Percentiles rank a stretch among this genome's conserved stretches.
Evolutionary conservation across 2,113 vertebrate species (phyloP).

Genomic region (Ia io): DNA sequence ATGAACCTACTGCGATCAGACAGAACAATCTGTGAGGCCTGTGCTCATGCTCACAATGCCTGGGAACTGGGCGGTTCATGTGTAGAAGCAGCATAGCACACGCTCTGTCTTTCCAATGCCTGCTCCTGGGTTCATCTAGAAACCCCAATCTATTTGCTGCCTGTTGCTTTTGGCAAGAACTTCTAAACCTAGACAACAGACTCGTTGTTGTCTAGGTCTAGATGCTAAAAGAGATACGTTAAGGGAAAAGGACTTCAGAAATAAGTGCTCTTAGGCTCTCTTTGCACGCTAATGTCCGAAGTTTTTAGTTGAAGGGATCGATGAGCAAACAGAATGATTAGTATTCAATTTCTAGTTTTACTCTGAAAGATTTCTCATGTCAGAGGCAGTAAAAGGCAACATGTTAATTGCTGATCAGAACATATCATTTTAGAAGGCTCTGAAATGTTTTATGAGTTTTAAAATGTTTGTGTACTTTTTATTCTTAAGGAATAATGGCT

Average conservation of each 20-base stretch:
- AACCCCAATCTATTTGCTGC: neutral
- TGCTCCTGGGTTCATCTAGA: neutral
- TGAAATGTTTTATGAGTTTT: slow-evolving; percentile 31
- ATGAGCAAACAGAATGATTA: neutral
- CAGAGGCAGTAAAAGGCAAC: neutral
- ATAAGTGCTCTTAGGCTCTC: neutral
- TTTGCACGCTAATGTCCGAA: neutral
- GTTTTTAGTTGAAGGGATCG: neutral
- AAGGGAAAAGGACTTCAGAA: neutral
- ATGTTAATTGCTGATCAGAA: neutral
- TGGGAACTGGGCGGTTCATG: neutral
- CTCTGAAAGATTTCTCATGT: neutral
- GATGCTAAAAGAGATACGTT: neutral
- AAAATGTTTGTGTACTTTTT: slow-evolving; percentile 15
- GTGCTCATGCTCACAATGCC: neutral
- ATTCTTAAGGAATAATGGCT: slow-evolving; percentile 17
- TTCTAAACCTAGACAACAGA: neutral
- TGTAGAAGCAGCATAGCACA: no score
- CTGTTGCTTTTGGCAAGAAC: neutral
- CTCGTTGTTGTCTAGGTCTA: neutral
- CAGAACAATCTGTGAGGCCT: neutral
- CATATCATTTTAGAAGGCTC: slow-evolving; percentile 36
- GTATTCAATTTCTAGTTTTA: slow-evolving; percentile 25
- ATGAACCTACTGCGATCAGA: neutral
- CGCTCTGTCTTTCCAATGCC: neutral